A percentile compares a stretch with the other conserved stretches of the same genome.
Evolutionary conservation across 1,140 invertebrate species (phyloP).

Genomic region (Brachionus plicatilis): DNA sequence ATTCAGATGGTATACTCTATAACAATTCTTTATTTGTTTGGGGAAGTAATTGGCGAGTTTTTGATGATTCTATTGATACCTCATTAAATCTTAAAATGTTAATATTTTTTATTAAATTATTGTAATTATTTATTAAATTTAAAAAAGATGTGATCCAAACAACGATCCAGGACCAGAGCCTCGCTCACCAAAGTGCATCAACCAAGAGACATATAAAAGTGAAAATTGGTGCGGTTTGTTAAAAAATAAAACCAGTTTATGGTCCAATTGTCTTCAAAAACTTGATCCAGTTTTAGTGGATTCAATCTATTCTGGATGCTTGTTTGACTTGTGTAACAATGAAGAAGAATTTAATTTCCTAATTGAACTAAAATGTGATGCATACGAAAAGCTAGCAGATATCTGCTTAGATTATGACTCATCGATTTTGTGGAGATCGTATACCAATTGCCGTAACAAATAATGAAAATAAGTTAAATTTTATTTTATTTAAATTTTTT

Average conservation of each 20-base stretch:
- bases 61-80: background rate
- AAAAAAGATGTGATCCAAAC: background rate
- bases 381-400: constrained; percentile 14
- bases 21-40: background rate
- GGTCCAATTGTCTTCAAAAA: background rate
- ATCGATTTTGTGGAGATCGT: background rate
- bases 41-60: constrained; percentile 25
- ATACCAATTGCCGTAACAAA: background rate
- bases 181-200: background rate
- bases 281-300: background rate
- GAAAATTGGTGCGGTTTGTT: constrained; percentile 30
- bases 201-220: background rate
- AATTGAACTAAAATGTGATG: background rate
- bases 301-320: background rate
- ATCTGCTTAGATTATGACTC: background rate
- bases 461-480: background rate
- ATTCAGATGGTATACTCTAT: background rate
- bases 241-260: background rate
- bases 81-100: background rate
- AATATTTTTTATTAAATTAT: background rate
- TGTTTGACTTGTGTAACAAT: constrained; percentile 10
- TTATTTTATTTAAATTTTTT: background rate
- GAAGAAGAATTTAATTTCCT: background rate
- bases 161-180: background rate
- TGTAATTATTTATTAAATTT: background rate